Base-by-base conservation (phyloP, 2,113 vertebrate genomes). In the Ia io region DNA sequence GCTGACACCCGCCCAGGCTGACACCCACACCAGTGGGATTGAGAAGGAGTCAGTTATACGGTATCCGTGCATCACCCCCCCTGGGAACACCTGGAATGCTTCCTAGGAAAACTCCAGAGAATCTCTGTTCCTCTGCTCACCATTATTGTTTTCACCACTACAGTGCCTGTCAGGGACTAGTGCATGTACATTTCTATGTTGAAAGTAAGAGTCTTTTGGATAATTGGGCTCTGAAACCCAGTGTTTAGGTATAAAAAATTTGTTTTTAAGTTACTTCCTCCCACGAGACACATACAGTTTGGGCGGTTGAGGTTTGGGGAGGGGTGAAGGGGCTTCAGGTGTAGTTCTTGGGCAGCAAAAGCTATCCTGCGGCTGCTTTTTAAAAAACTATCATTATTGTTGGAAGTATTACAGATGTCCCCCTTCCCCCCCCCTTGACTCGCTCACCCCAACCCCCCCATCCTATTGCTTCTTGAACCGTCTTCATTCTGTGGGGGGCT, bases 31-130 rank as follows among this genome's bases (percentile, higher is more conserved):
- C 44, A 67, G 42, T 3, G 5, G 9, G 47, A 17, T 14, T 49
- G 47, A 51, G 95, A 84, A 90, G 9, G 1, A 94, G 65, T 82
- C 71, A 0, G 84, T 97, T 91, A 37, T 96, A 53, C 40, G n/a
- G 69, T 37, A n/a, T 56, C 49, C 20, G n/a, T 79, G 9, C 63
- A 16, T n/a, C 51, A 30, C 59, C 17, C 88, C 28, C 53, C 47
- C 67, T 16, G 11, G 28, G 7, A 30, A 30, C 16, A 80, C 74
- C 40, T 70, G 25, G 9, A 53, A 8, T 8, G 61, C 37, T 82
- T 91, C 7, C 10, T 35, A 49, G 76, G 88, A 14, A 78, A 77
- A 6, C 0, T 28, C 35, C 73, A 40, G 88, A 42, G 51, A 78
- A 8, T 30, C 67, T 70, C 12, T 47, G n/a, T 30, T 37, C 14